Conservation (phyloP, 2,888 invertebrate species). For the Prenolepis imparis region DNA sequence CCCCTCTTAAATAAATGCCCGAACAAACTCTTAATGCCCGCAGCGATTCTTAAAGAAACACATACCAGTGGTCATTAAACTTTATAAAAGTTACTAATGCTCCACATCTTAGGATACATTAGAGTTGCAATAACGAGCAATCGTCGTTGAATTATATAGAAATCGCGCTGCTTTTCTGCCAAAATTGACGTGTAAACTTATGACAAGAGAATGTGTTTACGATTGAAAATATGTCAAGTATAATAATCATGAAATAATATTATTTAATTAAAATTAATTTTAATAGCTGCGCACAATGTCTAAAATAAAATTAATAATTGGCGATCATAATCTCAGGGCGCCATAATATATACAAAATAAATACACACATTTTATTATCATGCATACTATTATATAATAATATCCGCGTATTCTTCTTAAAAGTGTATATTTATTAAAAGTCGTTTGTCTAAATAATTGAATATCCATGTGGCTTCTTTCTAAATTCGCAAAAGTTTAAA, state of each 20-base stretch:
- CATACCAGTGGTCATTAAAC: neutral
- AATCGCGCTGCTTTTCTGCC: neutral
- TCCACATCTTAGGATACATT: neutral
- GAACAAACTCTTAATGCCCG: neutral
- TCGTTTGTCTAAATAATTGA: neutral
- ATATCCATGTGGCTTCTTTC: neutral
- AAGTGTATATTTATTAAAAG: neutral
- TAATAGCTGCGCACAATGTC: neutral
- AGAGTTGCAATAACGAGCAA: neutral
- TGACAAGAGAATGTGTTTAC: neutral
- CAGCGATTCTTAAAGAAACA: neutral
- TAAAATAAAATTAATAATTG: neutral
- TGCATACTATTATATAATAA: neutral
- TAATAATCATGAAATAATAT: neutral
- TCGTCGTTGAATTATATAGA: neutral
- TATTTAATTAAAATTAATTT: neutral
- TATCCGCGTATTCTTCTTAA: neutral
- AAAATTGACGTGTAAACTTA: neutral
- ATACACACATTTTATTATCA: neutral
- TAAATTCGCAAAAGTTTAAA: conserved; percentile 8
- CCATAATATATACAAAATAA: neutral
- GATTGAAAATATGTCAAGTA: neutral
- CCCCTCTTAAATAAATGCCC: neutral
- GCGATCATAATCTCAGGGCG: neutral
- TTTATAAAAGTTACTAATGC: neutral